These are phyloP conservation scores for Polymixis lichenea DNA, from an alignment of 2,888 invertebrate species.

Conservation along the genomic window DNA sequence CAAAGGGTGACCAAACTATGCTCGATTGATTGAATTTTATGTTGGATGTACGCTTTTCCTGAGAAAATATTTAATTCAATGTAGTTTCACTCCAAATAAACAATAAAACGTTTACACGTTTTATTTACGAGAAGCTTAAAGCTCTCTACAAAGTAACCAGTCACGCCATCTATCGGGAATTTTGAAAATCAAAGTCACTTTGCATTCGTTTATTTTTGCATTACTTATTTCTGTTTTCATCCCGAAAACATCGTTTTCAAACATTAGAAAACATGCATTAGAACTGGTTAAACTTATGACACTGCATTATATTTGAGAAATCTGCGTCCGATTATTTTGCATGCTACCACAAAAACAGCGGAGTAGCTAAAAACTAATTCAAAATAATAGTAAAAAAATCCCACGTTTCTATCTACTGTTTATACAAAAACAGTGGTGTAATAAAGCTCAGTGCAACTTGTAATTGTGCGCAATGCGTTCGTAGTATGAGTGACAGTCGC, in stretches of 20 bases:
- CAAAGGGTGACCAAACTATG: background rate
- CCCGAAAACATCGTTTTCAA: background rate
- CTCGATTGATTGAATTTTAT: background rate
- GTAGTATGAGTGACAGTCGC: constrained; percentile 65
- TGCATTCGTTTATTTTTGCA: background rate
- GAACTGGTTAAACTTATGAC: background rate
- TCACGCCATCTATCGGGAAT: constrained; percentile 45
- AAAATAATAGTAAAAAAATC: background rate
- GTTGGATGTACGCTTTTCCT: background rate
- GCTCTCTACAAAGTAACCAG: constrained; percentile 12
- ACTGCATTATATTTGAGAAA: background rate
- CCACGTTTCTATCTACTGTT: background rate
- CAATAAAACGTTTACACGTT: background rate
- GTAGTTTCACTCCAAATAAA: background rate
- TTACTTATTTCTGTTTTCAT: background rate
- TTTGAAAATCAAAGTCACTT: background rate
- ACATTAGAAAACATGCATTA: background rate
- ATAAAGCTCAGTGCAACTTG: constrained; percentile 11
- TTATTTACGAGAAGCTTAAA: background rate
- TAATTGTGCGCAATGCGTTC: constrained; percentile 62
- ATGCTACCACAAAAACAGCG: background rate
- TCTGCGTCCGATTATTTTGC: background rate
- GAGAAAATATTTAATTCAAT: background rate
- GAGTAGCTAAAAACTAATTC: background rate
- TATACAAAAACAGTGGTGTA: constrained; percentile 10